phyloP scores from a whole-genome alignment of 2,113 vertebrate species.

The Conger conger region DNA sequence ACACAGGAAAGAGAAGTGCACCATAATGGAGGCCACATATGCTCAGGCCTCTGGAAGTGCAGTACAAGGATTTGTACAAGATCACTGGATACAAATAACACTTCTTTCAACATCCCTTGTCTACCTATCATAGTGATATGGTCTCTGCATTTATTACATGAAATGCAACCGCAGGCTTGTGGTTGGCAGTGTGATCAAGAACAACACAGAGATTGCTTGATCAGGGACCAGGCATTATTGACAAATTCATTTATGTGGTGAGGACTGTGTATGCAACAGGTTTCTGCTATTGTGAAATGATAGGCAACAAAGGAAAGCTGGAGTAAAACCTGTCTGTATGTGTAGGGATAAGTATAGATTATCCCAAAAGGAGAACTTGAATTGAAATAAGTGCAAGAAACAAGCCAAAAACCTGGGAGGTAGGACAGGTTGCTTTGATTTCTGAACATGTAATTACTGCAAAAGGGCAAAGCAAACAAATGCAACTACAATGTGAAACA shows the following conservation, averaged over 20 bases:
- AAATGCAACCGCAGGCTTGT: slow-evolving; percentile 1
- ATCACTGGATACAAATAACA: background rate
- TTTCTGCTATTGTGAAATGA: slow-evolving; percentile 19
- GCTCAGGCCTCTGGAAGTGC: background rate
- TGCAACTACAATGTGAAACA: background rate
- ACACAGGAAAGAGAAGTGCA: slow-evolving; percentile 9
- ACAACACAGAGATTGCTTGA: slow-evolving; percentile 6
- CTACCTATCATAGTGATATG: background rate
- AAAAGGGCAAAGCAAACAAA: background rate
- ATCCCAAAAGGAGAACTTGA: slow-evolving; percentile 30
- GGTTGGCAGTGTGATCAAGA: background rate
- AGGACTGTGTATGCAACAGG: slow-evolving; percentile 1
- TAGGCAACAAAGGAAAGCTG: slow-evolving; percentile 24
- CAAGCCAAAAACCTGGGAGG: slow-evolving; percentile 34
- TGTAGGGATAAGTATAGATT: slow-evolving; percentile 43
- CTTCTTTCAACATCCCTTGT: background rate
- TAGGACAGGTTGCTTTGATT: slow-evolving; percentile 17
- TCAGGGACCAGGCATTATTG: background rate
- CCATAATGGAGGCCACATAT: background rate
- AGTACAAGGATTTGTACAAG: slow-evolving; percentile 4
- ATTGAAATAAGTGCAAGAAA: slow-evolving; percentile 39
- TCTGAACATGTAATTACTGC: slow-evolving; percentile 26
- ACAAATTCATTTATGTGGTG: background rate
- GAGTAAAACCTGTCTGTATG: slow-evolving; percentile 27
- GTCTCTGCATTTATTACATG: background rate